phyloP scores from a whole-genome alignment of 1,140 invertebrate genomes.

The Drosophila bocki region DNA sequence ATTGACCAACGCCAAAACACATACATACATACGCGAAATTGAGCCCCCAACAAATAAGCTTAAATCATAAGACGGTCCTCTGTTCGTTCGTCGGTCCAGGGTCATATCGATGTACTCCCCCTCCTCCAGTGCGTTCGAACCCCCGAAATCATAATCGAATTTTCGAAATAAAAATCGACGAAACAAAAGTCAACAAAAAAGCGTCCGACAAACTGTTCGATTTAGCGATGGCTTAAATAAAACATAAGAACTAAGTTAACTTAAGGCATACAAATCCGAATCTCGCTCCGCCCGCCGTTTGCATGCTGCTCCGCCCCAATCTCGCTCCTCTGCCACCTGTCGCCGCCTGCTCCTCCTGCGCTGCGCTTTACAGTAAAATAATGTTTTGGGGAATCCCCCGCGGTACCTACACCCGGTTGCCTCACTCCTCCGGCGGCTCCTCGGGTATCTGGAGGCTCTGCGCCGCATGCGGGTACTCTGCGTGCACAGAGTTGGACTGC shows the following conservation, averaged over 20 bases:
- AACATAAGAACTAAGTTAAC: constrained; percentile 78
- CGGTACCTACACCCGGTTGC: background rate
- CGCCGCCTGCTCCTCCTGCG: constrained; percentile 18
- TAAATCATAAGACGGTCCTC: constrained; percentile 56
- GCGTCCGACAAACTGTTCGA: constrained; percentile 37
- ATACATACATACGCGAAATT: constrained; percentile 40
- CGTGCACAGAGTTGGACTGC: constrained; percentile 81
- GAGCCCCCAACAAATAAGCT: constrained; percentile 66
- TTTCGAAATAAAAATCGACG: constrained; percentile 20
- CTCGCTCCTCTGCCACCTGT: constrained; percentile 19
- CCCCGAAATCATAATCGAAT: constrained; percentile 33
- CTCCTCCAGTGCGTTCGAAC: constrained; percentile 5
- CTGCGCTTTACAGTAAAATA: constrained; percentile 60
- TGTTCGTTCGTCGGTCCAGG: constrained; percentile 32
- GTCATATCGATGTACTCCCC: constrained; percentile 19
- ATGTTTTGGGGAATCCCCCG: constrained; percentile 28
- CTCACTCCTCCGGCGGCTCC: constrained; percentile 80
- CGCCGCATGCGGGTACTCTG: constrained; percentile 77
- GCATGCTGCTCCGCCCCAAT: constrained; percentile 51
- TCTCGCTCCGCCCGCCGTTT: constrained; percentile 49
- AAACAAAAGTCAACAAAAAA: constrained; percentile 57
- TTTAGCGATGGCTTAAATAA: constrained; percentile 68
- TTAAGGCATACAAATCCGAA: constrained; percentile 70
- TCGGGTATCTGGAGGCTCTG: constrained; percentile 81
- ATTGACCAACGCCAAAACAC: constrained; percentile 23